Evolutionary conservation across 2,797 vertebrate species (phyloP).

Genomic region (Squalus acanthias): DNA sequence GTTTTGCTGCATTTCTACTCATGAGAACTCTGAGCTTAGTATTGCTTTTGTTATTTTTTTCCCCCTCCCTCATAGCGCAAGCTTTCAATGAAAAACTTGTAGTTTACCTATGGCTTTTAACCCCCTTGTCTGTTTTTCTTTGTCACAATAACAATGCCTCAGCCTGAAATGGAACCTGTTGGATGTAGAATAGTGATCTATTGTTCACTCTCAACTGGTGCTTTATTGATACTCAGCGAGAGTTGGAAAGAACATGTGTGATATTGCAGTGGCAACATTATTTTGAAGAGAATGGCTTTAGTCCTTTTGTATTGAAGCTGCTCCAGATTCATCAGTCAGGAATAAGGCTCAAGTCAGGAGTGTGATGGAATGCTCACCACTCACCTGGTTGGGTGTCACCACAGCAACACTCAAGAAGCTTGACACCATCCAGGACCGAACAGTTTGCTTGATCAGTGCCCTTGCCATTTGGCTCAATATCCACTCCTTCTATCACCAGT

Average conservation of each 20-base stretch:
- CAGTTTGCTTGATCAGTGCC: background rate
- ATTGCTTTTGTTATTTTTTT: background rate
- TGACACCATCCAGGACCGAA: background rate
- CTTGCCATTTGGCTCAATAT: background rate
- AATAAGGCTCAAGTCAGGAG: background rate
- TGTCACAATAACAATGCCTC: background rate
- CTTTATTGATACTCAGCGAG: background rate
- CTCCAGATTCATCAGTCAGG: background rate
- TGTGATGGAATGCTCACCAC: background rate
- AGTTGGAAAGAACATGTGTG: conserved; percentile 4
- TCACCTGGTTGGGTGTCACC: background rate
- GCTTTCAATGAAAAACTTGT: background rate
- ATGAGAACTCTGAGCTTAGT: background rate
- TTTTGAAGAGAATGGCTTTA: background rate
- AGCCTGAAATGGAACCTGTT: background rate
- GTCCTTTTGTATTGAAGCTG: background rate
- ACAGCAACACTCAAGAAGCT: background rate
- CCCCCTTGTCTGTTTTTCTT: background rate
- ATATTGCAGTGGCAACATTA: background rate
- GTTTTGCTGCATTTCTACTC: background rate
- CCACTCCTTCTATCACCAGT: background rate
- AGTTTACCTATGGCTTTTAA: background rate
- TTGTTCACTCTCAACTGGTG: background rate
- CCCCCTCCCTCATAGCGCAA: background rate
- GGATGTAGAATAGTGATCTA: background rate